These are phyloP conservation scores for Ips typographus DNA, from an alignment of 1,140 invertebrate species.

Conservation along the genomic window DNA sequence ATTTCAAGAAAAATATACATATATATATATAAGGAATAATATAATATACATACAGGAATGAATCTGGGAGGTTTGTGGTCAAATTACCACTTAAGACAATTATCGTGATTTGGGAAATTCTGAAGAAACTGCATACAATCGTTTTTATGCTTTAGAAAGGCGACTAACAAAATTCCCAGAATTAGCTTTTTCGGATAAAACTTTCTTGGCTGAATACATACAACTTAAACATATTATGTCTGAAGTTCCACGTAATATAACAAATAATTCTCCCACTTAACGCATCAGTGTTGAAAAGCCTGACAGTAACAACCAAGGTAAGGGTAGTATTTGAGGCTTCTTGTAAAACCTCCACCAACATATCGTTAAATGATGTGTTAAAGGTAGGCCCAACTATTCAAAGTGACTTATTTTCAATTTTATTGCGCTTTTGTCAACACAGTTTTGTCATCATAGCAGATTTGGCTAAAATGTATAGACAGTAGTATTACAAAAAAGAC, in stretches of 20 bases:
- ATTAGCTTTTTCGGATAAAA: constrained; percentile 41
- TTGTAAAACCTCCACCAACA: too few relatives aligned
- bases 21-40: too few relatives aligned
- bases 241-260: constrained; percentile 14
- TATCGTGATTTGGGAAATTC: constrained; percentile 37
- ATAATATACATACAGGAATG: constrained; percentile 1
- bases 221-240: constrained; percentile 48
- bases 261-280: constrained; percentile 12
- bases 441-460: constrained; percentile 46
- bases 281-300: constrained; percentile 44
- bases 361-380: too few relatives aligned
- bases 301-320: constrained; percentile 47
- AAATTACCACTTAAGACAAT: constrained; percentile 29
- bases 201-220: constrained; percentile 51
- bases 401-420: too few relatives aligned
- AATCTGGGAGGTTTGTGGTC: constrained; percentile 33
- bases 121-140: constrained; percentile 28
- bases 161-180: constrained; percentile 30
- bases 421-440: constrained; percentile 21
- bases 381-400: too few relatives aligned
- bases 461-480: constrained; percentile 53
- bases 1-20: constrained; percentile 29
- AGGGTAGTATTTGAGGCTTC: constrained; percentile 9
- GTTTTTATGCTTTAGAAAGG: constrained; percentile 34
- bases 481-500: constrained; percentile 14